Percentiles rank a stretch among this genome's conserved stretches.
These are phyloP conservation scores for Nymphicus hollandicus DNA, from an alignment of 2,113 vertebrate genomes.

Conservation along the genomic window DNA sequence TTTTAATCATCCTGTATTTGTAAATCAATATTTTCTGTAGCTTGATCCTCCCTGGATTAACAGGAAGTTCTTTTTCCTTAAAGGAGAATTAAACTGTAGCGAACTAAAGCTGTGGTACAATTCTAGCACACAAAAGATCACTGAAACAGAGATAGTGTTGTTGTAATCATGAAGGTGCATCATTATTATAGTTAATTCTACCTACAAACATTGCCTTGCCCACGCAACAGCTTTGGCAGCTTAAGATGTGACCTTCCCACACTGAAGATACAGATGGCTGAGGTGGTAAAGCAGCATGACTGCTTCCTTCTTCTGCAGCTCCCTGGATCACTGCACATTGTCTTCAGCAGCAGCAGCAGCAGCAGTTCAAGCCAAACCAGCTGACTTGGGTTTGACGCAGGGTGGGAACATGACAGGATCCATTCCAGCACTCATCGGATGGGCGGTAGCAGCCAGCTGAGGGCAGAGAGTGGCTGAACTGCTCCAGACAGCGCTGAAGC, in stretches of 20 bases:
- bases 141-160: not conserved
- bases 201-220: not conserved
- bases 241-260: not conserved
- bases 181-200: not conserved
- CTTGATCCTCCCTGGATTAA: not conserved
- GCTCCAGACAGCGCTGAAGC: constrained; percentile 2
- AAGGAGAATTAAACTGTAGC: not conserved
- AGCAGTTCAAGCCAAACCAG: not conserved
- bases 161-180: not conserved
- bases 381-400: not conserved
- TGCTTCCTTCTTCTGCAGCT: not conserved
- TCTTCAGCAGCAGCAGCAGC: not conserved
- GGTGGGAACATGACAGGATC: not conserved
- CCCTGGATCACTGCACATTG: not conserved
- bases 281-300: not conserved
- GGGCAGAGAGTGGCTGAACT: not conserved
- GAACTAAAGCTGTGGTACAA: not conserved
- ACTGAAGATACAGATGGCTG: not conserved
- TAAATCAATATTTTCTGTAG: not conserved
- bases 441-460: constrained; percentile 5
- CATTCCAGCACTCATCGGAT: not conserved
- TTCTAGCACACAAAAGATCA: not conserved
- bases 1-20: not conserved
- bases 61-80: not conserved
- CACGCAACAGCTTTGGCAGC: not conserved